A percentile compares a stretch with the other conserved stretches of the same genome.
phyloP scores from a whole-genome alignment of 2,797 vertebrate genomes.

The Molossus alvarezi region DNA sequence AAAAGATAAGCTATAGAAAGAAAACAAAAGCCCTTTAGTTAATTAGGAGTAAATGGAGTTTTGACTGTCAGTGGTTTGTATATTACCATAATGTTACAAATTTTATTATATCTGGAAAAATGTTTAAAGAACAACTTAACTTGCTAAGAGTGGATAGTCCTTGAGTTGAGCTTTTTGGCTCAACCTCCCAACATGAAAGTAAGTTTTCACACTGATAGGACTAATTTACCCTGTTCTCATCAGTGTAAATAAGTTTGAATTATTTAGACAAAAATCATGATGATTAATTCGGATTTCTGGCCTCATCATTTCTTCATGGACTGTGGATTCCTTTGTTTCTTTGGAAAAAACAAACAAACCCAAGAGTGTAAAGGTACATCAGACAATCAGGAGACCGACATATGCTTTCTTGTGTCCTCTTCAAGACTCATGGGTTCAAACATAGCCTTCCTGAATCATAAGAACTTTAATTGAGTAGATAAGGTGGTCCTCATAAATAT shows the following conservation, averaged over 20 bases:
- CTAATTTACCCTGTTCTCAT: constrained; percentile 52
- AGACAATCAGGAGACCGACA: constrained; percentile 80
- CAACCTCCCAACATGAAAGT: constrained; percentile 47
- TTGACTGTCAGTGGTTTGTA: background rate
- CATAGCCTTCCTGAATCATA: constrained; percentile 88
- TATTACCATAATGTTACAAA: background rate
- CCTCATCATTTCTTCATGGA: constrained; percentile 58
- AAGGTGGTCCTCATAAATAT: constrained; percentile 94
- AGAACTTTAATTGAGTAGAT: constrained; percentile 93
- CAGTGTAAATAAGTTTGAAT: constrained; percentile 68
- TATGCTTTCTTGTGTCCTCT: constrained; percentile 82
- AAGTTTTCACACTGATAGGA: constrained; percentile 68
- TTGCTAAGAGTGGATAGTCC: background rate
- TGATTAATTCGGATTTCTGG: constrained; percentile 83
- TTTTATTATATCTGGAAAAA: constrained; percentile 18
- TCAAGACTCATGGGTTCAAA: constrained; percentile 88
- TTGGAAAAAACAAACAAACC: constrained; percentile 70
- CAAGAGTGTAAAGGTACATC: constrained; percentile 63
- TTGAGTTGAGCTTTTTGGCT: background rate
- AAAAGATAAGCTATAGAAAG: background rate
- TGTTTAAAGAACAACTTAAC: background rate
- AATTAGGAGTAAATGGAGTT: constrained; percentile 36
- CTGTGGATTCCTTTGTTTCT: constrained; percentile 22
- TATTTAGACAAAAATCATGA: constrained; percentile 65
- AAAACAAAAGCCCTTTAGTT: background rate